Conservation (phyloP, 2,888 invertebrate species). For the Syritta pipiens region DNA sequence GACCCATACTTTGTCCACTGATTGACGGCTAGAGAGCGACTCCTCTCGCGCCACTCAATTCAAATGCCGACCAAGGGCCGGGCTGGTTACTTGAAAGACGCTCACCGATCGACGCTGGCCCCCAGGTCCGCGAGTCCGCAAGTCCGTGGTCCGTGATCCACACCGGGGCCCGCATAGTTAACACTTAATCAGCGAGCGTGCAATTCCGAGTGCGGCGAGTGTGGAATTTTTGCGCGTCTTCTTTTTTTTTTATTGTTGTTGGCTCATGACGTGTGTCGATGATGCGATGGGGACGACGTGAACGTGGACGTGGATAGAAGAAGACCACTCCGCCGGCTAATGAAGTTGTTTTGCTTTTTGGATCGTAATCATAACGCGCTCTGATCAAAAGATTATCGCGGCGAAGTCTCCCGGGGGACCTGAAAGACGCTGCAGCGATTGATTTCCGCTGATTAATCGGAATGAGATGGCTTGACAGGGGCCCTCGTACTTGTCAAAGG, state of each 20-base stretch:
- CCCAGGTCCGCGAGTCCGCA: conserved; percentile 10
- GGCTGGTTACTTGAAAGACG: conserved; percentile 34
- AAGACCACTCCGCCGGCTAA: conserved; percentile 54
- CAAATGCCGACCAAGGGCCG: conserved; percentile 17
- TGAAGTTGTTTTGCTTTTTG: conserved; percentile 61
- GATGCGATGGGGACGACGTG: conserved; percentile 18
- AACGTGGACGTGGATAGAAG: conserved; percentile 14
- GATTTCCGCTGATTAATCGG: conserved; percentile 50
- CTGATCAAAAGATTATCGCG: conserved; percentile 50
- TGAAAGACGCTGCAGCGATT: no score
- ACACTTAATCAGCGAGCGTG: conserved; percentile 64
- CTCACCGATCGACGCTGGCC: conserved; percentile 33
- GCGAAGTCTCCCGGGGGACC: no score
- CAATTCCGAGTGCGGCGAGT: conserved; percentile 53
- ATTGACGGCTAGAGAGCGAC: conserved; percentile 47
- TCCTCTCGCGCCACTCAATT: conserved; percentile 4
- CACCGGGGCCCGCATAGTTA: conserved; percentile 52
- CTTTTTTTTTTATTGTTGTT: conserved; percentile 39
- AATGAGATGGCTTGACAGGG: conserved; percentile 25
- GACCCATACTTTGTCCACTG: not conserved
- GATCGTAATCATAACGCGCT: conserved; percentile 58
- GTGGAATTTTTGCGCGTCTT: conserved; percentile 32
- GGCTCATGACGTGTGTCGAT: conserved; percentile 5
- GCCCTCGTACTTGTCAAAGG: no score
- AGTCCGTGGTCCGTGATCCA: conserved; percentile 41